Evolutionary conservation across 2,113 vertebrate genomes (phyloP).

Genomic region (Erythrolamprus reginae): DNA sequence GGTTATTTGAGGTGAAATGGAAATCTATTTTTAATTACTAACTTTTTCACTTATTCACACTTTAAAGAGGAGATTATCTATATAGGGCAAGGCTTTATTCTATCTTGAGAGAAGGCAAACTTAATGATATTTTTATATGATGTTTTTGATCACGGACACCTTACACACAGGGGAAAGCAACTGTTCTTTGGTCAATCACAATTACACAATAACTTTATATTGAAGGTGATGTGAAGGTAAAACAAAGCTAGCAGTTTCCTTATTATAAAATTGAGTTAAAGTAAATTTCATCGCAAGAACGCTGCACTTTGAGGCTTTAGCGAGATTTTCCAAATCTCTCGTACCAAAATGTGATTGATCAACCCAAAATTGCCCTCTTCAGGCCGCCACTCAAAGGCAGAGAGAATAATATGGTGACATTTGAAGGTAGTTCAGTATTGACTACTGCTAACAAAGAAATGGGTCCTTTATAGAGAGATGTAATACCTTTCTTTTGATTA

Average conservation of each 20-base stretch:
- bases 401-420: slow-evolving; percentile 47
- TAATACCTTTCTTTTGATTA: slow-evolving; percentile 56
- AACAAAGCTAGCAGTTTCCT: slow-evolving; percentile 30
- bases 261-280: slow-evolving; percentile 44
- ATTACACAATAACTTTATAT: slow-evolving; percentile 18
- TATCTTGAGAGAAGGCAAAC: background rate
- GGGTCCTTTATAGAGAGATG: slow-evolving; percentile 23
- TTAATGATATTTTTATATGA: background rate
- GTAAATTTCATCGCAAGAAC: slow-evolving; percentile 44
- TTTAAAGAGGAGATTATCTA: too few relatives aligned
- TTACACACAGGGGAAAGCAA: background rate
- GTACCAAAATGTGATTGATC: slow-evolving; percentile 58
- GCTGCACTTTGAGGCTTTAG: slow-evolving; percentile 41
- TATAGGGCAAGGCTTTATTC: background rate
- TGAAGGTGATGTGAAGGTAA: background rate
- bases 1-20: background rate
- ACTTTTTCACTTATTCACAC: background rate
- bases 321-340: slow-evolving; percentile 58
- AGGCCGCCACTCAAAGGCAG: slow-evolving; percentile 56
- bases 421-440: slow-evolving; percentile 30
- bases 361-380: slow-evolving; percentile 60
- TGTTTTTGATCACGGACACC: slow-evolving; percentile 24
- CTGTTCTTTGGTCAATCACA: slow-evolving; percentile 10
- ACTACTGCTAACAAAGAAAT: slow-evolving; percentile 4
- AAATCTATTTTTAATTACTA: background rate